phyloP scores from a whole-genome alignment of 2,797 vertebrate species.

The Malurus leucopterus region DNA sequence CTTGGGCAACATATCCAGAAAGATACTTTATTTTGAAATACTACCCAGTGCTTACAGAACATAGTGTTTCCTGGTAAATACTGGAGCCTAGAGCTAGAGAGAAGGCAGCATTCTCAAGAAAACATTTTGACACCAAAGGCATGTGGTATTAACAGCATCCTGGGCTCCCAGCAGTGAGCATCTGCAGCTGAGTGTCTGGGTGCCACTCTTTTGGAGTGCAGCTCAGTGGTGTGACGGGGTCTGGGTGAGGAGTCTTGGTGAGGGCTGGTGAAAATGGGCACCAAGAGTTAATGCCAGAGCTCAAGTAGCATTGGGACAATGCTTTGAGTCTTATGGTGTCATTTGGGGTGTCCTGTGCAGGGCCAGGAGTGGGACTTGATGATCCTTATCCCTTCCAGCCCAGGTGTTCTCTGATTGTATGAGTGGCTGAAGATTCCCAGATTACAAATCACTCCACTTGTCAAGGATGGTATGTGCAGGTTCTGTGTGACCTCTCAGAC shows the following conservation, averaged over 20 bases:
- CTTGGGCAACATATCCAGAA: not conserved
- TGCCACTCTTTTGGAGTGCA: not conserved
- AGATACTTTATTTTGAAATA: not conserved
- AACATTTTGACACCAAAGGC: not conserved
- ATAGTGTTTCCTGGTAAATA: not conserved
- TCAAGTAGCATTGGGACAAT: not conserved
- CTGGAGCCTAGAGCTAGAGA: not conserved
- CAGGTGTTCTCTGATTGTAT: not conserved
- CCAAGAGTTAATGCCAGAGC: not conserved
- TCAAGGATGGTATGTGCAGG: not conserved
- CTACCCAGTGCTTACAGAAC: not conserved
- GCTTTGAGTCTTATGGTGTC: not conserved
- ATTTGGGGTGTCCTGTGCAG: not conserved
- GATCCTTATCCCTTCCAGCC: not conserved
- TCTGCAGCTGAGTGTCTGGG: not conserved
- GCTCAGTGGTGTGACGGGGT: accelerated
- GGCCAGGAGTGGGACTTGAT: not conserved
- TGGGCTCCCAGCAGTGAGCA: not conserved
- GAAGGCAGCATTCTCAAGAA: not conserved
- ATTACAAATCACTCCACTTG: not conserved
- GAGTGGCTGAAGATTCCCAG: not conserved
- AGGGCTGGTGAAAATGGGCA: not conserved
- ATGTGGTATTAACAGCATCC: not conserved
- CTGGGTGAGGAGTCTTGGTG: not conserved
- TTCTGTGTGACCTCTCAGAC: not conserved